A percentile compares a stretch with the other conserved stretches of the same genome.
phyloP scores from a whole-genome alignment of 2,888 invertebrate species.

The Sycophila texana region DNA sequence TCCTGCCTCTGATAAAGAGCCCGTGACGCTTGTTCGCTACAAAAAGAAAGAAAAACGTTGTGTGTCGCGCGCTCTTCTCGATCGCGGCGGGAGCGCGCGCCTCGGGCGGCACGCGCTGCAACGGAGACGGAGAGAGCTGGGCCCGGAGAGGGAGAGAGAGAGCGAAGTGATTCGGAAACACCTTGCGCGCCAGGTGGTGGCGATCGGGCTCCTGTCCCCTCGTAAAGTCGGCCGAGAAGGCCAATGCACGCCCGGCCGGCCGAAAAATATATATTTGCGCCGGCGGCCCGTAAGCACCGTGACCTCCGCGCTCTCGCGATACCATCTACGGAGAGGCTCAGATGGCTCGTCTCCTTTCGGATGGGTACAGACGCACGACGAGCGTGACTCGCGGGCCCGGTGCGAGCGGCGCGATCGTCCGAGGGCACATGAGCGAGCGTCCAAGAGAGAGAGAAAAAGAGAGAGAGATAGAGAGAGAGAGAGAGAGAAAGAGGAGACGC shows the following conservation, averaged over 20 bases:
- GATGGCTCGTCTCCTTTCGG: neutral
- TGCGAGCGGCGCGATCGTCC: conserved; percentile 4
- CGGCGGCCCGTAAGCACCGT: conserved; percentile 72
- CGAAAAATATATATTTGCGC: conserved; percentile 1
- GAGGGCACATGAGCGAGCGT: conserved; percentile 3
- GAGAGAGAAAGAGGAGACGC: conserved; percentile 3
- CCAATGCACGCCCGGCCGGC: neutral
- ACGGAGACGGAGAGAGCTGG: conserved; percentile 30
- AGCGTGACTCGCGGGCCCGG: conserved; percentile 55
- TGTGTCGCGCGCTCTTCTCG: neutral
- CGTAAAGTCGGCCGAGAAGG: conserved; percentile 59
- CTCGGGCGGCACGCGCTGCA: neutral
- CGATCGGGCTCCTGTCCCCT: conserved; percentile 61
- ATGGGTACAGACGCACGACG: conserved; percentile 50
- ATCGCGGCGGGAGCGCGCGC: too few species aligned
- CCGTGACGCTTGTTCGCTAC: neutral
- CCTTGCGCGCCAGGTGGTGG: conserved; percentile 74
- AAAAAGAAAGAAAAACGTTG: neutral
- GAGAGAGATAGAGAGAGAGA: conserved; percentile 36
- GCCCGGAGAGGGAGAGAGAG: conserved; percentile 41
- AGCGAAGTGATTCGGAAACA: conserved; percentile 66
- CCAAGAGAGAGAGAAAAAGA: conserved; percentile 23
- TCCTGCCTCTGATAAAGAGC: conserved; percentile 30
- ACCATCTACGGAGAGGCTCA: conserved; percentile 69
- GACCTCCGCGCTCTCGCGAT: conserved; percentile 70